Evolutionary conservation across 2,797 vertebrate species (phyloP).

Genomic region (Melanotaenia maccullochi): DNA sequence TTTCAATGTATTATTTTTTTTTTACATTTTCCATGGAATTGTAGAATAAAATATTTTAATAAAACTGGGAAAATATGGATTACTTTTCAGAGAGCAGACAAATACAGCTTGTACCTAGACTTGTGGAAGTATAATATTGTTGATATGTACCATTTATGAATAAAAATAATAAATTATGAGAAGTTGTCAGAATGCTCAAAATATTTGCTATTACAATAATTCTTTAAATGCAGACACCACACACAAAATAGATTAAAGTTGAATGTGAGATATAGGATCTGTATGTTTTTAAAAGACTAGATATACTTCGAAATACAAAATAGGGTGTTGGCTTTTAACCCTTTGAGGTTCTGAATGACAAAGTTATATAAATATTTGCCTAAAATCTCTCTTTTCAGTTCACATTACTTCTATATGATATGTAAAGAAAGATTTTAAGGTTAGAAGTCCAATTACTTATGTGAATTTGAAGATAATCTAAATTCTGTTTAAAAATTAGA

Average conservation of each 20-base stretch:
- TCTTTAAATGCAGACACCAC: slow-evolving; percentile 10
- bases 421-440: slow-evolving; percentile 38
- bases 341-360: slow-evolving; percentile 75
- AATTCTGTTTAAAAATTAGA: slow-evolving; percentile 47
- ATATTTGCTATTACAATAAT: slow-evolving; percentile 8
- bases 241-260: slow-evolving; percentile 25
- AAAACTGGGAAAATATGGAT: slow-evolving; percentile 1
- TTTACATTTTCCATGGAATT: slow-evolving; percentile 53
- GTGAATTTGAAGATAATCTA: slow-evolving; percentile 30
- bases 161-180: slow-evolving; percentile 38
- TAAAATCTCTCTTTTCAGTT: slow-evolving; percentile 43
- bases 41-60: slow-evolving; percentile 18
- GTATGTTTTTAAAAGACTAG: slow-evolving; percentile 57
- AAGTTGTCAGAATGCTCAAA: slow-evolving; percentile 42
- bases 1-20: slow-evolving; percentile 65
- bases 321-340: slow-evolving; percentile 92
- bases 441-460: slow-evolving; percentile 30
- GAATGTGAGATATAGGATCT: slow-evolving; percentile 36
- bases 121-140: slow-evolving; percentile 19
- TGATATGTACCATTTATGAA: slow-evolving; percentile 44
- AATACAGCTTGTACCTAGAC: slow-evolving; percentile 22
- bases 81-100: neutral
- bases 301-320: slow-evolving; percentile 83
- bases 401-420: slow-evolving; percentile 33
- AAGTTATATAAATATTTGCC: slow-evolving; percentile 60